These are phyloP conservation scores for Melanocharis versteri DNA, from an alignment of 2,113 vertebrate species.

Conservation along the genomic window DNA sequence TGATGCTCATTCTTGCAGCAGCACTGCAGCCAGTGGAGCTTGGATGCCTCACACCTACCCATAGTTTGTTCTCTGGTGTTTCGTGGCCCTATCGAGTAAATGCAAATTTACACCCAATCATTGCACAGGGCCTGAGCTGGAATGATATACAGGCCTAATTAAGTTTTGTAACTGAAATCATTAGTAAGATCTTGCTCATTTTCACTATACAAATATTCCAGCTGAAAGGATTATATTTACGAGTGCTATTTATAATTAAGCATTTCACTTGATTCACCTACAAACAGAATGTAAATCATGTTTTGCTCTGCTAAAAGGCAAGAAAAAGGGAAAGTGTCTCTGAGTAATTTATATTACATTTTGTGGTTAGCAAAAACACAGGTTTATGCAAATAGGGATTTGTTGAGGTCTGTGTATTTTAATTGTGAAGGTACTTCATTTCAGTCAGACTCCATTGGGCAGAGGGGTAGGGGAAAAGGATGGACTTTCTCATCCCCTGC, in stretches of 20 bases:
- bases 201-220: not conserved
- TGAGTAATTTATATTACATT: not conserved
- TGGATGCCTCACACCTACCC: not conserved
- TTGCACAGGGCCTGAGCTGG: not conserved
- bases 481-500: not conserved
- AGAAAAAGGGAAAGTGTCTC: not conserved
- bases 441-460: fast-evolving
- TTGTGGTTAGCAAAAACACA: not conserved
- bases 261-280: not conserved
- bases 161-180: not conserved
- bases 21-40: not conserved
- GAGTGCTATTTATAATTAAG: conserved; percentile 41
- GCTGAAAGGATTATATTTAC: conserved; percentile 34
- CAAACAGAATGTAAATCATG: not conserved
- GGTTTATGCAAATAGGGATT: not conserved
- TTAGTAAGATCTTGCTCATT: not conserved
- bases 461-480: not conserved
- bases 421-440: not conserved
- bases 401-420: not conserved
- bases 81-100: fast-evolving
- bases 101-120: not conserved
- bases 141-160: not conserved
- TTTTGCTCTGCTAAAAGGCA: not conserved
- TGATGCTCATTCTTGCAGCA: not conserved
- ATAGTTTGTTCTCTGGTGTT: not conserved